Evolutionary conservation across 2,797 vertebrate genomes (phyloP), one percentile per base, ranked within the genome.

Genomic region (Neosalanx taihuensis): DNA sequence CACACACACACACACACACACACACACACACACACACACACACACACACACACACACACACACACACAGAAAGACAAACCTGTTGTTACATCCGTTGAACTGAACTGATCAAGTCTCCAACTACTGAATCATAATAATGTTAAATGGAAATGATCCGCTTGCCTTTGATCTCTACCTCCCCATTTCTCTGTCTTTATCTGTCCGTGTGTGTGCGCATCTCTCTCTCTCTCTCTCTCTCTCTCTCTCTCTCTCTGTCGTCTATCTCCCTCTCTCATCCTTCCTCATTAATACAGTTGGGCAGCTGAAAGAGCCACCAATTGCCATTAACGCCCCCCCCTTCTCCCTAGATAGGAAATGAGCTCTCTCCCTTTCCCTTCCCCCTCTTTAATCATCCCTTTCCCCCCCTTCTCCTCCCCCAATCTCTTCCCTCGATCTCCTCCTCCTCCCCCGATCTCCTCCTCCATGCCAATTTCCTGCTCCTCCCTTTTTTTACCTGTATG

Each of bases 271-370:
- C 64, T 23, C 61, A 33, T 46, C 6, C 18, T 41, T 23, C 61
- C 41, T 59, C 67, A 20, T 23, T 51, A 49, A 20, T 10, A 23
- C 70, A 53, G 46, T 13, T 46, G 69, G 41, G 23, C 72, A 61
- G 65, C 72, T 68, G 72, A 62, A 51, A 35, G 37, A 17, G 7
- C 18, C 15, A 58, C 30, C 61, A 26, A 41, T 51, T 56, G 20
- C 71, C 33, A 49, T 59, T 58, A 72, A 59, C 13, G 7, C 59
- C 41, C 62, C 51, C 62, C 31, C 35, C 33, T 31, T 35, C 35
- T 64, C 63, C 37, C 31, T 31, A 17, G 20, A 20, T 51, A 51
- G 41, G 59, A 71, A 63, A 71, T 71, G 6, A 71, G 69, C 56
- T n/a, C 10, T 49, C 71, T 35, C 15, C 9, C 12, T 30, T 37